phyloP scores from a whole-genome alignment of 2,888 invertebrate genomes.

The Anagyrus pseudococci region DNA sequence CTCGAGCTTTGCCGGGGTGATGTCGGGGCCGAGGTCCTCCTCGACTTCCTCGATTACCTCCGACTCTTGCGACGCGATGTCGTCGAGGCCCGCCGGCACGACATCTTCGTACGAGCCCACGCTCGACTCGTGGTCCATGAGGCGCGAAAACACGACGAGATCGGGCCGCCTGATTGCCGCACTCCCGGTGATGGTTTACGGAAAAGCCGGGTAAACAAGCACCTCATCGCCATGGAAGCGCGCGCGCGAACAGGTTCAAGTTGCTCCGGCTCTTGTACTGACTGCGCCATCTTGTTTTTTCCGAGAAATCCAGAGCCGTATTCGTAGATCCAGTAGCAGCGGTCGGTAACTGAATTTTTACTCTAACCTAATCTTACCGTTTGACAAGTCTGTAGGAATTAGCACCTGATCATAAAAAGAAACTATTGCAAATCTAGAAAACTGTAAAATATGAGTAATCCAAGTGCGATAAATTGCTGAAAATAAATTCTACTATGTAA shows the following conservation, averaged over 20 bases:
- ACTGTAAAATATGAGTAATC: too few species aligned
- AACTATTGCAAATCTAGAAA: too few species aligned
- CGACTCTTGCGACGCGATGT: neutral
- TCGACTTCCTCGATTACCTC: neutral
- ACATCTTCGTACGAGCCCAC: slow-evolving; percentile 6
- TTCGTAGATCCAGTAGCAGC: too few species aligned
- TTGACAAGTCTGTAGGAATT: too few species aligned
- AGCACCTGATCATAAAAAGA: too few species aligned
- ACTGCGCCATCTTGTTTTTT: neutral
- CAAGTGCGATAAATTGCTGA: too few species aligned
- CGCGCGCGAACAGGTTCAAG: neutral
- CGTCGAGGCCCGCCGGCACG: neutral
- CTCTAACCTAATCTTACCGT: too few species aligned
- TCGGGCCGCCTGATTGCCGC: neutral
- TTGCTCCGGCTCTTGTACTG: neutral
- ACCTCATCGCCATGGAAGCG: slow-evolving; percentile 44
- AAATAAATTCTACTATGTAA: too few species aligned
- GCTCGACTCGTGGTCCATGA: neutral
- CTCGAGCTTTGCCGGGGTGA: slow-evolving; percentile 58
- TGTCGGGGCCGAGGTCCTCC: neutral
- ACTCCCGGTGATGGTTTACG: neutral
- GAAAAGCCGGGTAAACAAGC: slow-evolving; percentile 29
- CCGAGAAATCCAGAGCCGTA: too few species aligned
- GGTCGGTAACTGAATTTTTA: too few species aligned
- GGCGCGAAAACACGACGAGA: neutral